These are phyloP conservation scores for Gymnoscelis rufifasciata DNA, from an alignment of 2,888 invertebrate genomes.

Conservation along the genomic window DNA sequence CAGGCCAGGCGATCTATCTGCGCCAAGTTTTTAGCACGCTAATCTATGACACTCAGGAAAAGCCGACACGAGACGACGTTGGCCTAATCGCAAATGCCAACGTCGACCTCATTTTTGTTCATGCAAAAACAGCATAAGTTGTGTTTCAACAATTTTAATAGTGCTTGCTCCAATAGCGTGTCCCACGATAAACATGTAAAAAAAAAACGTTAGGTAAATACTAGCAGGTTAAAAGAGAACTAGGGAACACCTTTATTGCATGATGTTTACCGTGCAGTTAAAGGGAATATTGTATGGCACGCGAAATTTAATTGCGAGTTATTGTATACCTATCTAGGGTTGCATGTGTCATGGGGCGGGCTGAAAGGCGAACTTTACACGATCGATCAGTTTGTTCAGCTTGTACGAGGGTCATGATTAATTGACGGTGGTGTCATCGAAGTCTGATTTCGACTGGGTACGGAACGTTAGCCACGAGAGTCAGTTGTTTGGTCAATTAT, in stretches of 20 bases:
- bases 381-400: slow-evolving; percentile 1
- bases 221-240: too few species aligned
- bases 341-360: slow-evolving; percentile 36
- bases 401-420: background rate
- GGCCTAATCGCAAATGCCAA: slow-evolving; percentile 23
- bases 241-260: slow-evolving; percentile 16
- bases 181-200: background rate
- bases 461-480: too few species aligned
- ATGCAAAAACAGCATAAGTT: slow-evolving; percentile 18
- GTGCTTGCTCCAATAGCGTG: slow-evolving; percentile 4
- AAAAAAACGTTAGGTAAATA: background rate
- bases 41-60: slow-evolving; percentile 22
- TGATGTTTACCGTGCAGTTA: slow-evolving; percentile 12
- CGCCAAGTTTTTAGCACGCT: slow-evolving; percentile 19
- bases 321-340: slow-evolving; percentile 21
- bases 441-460: background rate
- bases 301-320: slow-evolving; percentile 41
- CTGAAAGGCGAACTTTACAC: background rate
- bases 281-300: slow-evolving; percentile 38
- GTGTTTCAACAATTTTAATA: slow-evolving; percentile 21
- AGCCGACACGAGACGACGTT: slow-evolving; percentile 19
- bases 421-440: background rate
- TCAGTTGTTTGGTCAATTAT: too few species aligned
- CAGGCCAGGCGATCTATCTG: slow-evolving; percentile 12
- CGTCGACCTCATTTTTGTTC: slow-evolving; percentile 21